A percentile compares a stretch with the other conserved stretches of the same genome.
phyloP scores from a whole-genome alignment of 1,140 invertebrate species.

The Nasonia vitripennis region DNA sequence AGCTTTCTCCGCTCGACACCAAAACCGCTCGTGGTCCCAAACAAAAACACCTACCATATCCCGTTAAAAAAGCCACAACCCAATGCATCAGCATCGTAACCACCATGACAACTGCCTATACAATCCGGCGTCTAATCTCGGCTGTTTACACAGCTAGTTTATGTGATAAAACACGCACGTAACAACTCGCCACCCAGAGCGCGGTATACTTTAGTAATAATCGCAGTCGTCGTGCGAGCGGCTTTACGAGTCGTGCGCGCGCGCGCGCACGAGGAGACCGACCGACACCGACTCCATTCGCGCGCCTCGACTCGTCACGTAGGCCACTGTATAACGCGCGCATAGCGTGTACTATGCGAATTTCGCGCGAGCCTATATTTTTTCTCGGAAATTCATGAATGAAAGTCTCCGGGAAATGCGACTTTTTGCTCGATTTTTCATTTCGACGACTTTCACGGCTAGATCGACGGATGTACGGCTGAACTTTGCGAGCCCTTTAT shows the following conservation, averaged over 20 bases:
- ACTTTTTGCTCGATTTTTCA: constrained; percentile 18
- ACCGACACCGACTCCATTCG: constrained; percentile 64
- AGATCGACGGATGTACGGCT: background rate
- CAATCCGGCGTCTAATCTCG: no score
- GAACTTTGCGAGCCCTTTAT: constrained; percentile 53
- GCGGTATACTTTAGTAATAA: background rate
- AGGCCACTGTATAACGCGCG: constrained; percentile 57
- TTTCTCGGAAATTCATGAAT: constrained; percentile 5
- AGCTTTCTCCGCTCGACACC: no score
- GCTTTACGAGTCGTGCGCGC: constrained; percentile 29
- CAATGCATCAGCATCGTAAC: no score
- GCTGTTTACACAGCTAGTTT: background rate
- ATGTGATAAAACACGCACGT: background rate
- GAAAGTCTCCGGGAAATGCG: background rate
- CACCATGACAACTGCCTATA: background rate
- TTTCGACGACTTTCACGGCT: background rate
- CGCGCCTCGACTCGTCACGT: constrained; percentile 65
- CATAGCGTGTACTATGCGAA: constrained; percentile 36
- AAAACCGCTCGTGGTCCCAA: no score
- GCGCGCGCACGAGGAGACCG: constrained; percentile 33
- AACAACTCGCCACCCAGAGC: background rate
- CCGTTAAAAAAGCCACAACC: no score
- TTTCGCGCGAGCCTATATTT: constrained; percentile 15
- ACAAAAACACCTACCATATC: no score
- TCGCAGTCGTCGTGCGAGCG: constrained; percentile 19